These are phyloP conservation scores for Callyntrura guangdongensis DNA, from an alignment of 2,888 invertebrate genomes.

Conservation along the genomic window DNA sequence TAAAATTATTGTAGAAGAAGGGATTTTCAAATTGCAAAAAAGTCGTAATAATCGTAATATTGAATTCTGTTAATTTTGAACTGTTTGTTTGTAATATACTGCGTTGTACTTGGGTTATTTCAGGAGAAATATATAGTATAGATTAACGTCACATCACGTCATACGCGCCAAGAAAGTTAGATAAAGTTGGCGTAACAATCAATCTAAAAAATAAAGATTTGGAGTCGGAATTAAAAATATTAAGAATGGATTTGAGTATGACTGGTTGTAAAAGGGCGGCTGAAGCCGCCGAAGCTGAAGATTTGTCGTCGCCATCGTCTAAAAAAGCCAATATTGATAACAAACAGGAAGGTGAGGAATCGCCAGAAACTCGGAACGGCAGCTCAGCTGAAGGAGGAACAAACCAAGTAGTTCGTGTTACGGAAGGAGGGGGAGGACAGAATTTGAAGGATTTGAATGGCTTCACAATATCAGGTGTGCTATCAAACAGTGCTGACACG, in stretches of 20 bases:
- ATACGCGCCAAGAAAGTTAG: not conserved
- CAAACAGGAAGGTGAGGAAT: conserved; percentile 45
- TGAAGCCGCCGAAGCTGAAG: conserved; percentile 40
- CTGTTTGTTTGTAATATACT: too few relatives aligned
- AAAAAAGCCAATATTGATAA: conserved; percentile 67
- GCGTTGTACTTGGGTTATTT: too few relatives aligned
- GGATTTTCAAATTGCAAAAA: too few relatives aligned
- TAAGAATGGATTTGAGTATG: conserved; percentile 73
- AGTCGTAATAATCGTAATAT: too few relatives aligned
- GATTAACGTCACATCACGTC: not conserved
- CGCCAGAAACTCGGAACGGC: conserved; percentile 1
- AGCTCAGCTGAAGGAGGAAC: not conserved
- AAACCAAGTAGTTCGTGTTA: not conserved
- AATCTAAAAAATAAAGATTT: too few relatives aligned
- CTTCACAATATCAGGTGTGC: conserved; percentile 90
- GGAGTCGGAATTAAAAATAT: too few relatives aligned
- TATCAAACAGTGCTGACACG: conserved; percentile 91
- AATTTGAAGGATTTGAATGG: conserved; percentile 85
- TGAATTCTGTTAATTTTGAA: too few relatives aligned
- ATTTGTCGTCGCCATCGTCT: conserved; percentile 35
- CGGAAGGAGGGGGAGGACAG: not conserved
- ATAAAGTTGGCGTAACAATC: too few relatives aligned
- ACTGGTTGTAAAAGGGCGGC: conserved; percentile 54
- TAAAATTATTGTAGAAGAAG: too few relatives aligned
- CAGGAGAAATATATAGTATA: too few relatives aligned